These are phyloP conservation scores for Acanthis flammea DNA, from an alignment of 2,797 vertebrate species.

Conservation along the genomic window DNA sequence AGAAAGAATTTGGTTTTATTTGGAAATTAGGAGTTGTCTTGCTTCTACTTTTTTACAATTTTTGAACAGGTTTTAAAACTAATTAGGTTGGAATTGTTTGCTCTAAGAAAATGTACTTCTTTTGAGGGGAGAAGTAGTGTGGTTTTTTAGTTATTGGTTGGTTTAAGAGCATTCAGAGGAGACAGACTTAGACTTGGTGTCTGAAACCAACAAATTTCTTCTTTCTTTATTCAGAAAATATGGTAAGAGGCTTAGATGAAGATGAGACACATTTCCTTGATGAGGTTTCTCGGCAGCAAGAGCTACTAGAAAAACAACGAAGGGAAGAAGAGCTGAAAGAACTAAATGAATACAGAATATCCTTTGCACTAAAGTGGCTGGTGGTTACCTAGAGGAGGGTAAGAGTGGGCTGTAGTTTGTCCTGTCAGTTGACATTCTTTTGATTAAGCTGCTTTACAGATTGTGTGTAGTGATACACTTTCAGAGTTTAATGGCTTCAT, in stretches of 20 bases:
- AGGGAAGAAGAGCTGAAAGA: constrained; percentile 93
- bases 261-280: constrained; percentile 95
- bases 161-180: not conserved
- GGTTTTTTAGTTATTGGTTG: not conserved
- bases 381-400: not conserved
- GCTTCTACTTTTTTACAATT: not conserved
- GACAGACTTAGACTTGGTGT: not conserved
- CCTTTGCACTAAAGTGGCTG: constrained; percentile 76
- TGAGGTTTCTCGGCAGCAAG: constrained; percentile 95
- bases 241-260: constrained; percentile 97
- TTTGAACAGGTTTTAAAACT: not conserved
- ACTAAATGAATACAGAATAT: constrained; percentile 96
- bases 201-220: not conserved
- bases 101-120: not conserved
- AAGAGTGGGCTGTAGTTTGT: not conserved
- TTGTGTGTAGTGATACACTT: not conserved
- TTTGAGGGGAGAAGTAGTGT: not conserved
- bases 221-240: constrained; percentile 86
- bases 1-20: not conserved
- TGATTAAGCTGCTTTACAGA: not conserved
- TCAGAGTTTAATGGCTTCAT: not conserved
- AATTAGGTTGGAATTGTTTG: not conserved
- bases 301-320: constrained; percentile 91
- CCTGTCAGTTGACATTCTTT: not conserved
- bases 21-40: not conserved